These are phyloP conservation scores for Parus major DNA, from an alignment of 2,113 vertebrate genomes.

Conservation along the genomic window DNA sequence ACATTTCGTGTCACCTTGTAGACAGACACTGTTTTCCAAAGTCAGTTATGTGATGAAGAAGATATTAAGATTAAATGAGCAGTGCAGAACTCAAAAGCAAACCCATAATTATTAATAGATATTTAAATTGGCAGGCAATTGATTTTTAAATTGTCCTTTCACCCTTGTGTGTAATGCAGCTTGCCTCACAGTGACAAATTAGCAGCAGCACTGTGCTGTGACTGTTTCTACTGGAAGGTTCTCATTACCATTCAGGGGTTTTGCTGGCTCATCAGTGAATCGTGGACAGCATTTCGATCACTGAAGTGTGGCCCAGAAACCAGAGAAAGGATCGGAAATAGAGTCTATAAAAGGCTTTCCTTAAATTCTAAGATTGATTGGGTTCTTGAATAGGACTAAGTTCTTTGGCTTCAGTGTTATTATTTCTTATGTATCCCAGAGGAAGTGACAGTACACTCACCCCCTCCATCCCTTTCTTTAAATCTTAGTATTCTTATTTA, in stretches of 20 bases:
- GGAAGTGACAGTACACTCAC: not conserved
- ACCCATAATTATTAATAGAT: conserved; percentile 32
- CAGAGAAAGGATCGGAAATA: not conserved
- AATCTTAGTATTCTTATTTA: not conserved
- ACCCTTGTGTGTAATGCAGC: not conserved
- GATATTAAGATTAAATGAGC: conserved; percentile 32
- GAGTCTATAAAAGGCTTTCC: not conserved
- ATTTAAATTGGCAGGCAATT: conserved; percentile 41
- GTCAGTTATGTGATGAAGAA: not conserved
- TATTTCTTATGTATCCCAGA: not conserved
- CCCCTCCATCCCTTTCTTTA: not conserved
- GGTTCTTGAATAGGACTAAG: not conserved
- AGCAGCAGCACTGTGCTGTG: not conserved
- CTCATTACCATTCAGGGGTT: conserved; percentile 47
- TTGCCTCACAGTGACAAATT: conserved; percentile 36
- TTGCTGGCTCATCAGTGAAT: conserved; percentile 47
- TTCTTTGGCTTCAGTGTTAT: not conserved
- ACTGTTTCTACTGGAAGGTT: conserved; percentile 29
- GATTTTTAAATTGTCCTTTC: conserved; percentile 55
- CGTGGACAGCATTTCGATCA: not conserved
- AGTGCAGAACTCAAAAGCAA: conserved; percentile 21
- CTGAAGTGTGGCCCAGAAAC: conserved; percentile 24
- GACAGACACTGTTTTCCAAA: not conserved
- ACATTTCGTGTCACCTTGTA: not conserved
- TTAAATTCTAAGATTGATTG: not conserved